A percentile compares a stretch with the other conserved stretches of the same genome.
Evolutionary conservation across 92 coral and sea anemone species (phyloP).

Genomic region (Umimayanthus kanabou): DNA sequence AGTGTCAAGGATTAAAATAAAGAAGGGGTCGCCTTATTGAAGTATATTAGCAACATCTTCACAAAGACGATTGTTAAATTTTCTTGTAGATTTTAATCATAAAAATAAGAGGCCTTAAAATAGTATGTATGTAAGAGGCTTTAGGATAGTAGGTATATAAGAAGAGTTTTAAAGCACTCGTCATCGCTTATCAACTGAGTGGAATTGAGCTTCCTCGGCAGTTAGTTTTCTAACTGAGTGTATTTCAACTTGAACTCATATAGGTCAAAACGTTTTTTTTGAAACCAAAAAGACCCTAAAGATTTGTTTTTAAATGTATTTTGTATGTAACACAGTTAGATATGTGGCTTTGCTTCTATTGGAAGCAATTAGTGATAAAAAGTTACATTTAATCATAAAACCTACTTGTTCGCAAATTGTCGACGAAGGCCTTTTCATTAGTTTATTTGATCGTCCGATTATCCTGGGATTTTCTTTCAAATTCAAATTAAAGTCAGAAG

Average conservation of each 20-base stretch:
- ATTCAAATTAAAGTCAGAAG: neutral
- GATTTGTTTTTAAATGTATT: too few species aligned
- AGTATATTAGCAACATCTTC: neutral
- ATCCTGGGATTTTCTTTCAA: neutral
- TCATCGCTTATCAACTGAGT: neutral
- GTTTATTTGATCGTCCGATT: neutral
- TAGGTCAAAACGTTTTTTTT: neutral
- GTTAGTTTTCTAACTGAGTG: neutral
- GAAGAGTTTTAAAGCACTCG: too few species aligned
- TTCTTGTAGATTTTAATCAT: neutral
- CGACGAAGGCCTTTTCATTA: neutral
- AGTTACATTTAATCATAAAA: neutral
- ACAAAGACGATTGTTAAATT: neutral
- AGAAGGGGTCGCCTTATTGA: neutral
- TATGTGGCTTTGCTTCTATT: neutral
- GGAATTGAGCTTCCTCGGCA: neutral
- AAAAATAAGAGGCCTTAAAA: neutral
- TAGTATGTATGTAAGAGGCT: too few species aligned
- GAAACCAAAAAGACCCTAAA: too few species aligned
- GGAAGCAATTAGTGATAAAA: too few species aligned
- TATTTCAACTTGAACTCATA: neutral
- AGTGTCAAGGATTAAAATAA: too few species aligned
- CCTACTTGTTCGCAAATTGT: neutral
- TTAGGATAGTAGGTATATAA: too few species aligned
- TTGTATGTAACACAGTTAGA: neutral